These are phyloP conservation scores for Lochmaea capreae DNA, from an alignment of 2,888 invertebrate species.

Conservation along the genomic window DNA sequence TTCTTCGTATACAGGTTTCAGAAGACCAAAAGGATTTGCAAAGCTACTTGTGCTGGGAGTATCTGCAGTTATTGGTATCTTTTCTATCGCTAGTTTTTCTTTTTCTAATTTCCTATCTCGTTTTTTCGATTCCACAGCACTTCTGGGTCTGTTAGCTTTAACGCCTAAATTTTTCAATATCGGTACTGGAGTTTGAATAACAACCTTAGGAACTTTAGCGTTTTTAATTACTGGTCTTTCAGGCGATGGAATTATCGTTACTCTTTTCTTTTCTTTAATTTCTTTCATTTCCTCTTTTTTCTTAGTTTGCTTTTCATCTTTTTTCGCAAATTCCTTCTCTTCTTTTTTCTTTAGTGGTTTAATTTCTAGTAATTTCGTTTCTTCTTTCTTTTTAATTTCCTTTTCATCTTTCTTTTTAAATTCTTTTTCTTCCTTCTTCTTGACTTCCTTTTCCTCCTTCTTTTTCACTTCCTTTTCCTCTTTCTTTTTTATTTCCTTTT, in stretches of 20 bases:
- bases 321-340: constrained; percentile 15
- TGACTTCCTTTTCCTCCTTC: constrained; percentile 40
- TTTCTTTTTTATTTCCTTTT: constrained; percentile 35
- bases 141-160: background rate
- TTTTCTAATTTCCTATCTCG: constrained; percentile 32
- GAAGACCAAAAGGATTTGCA: constrained; percentile 57
- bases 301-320: constrained; percentile 35
- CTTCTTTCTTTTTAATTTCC: constrained; percentile 28
- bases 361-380: constrained; percentile 23
- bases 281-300: constrained; percentile 32
- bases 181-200: constrained; percentile 32
- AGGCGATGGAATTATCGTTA: constrained; percentile 10
- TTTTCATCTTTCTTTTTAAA: constrained; percentile 33
- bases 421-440: constrained; percentile 40
- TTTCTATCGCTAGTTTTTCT: constrained; percentile 28
- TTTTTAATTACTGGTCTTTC: constrained; percentile 32
- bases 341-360: constrained; percentile 19
- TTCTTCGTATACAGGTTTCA: constrained; percentile 61
- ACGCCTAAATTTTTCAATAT: constrained; percentile 20
- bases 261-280: constrained; percentile 31
- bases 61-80: constrained; percentile 11
- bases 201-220: constrained; percentile 26
- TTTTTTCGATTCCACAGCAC: constrained; percentile 19
- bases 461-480: constrained; percentile 42
- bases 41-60: constrained; percentile 8